phyloP scores from a whole-genome alignment of 2,113 vertebrate genomes.

The Python bivittatus region DNA sequence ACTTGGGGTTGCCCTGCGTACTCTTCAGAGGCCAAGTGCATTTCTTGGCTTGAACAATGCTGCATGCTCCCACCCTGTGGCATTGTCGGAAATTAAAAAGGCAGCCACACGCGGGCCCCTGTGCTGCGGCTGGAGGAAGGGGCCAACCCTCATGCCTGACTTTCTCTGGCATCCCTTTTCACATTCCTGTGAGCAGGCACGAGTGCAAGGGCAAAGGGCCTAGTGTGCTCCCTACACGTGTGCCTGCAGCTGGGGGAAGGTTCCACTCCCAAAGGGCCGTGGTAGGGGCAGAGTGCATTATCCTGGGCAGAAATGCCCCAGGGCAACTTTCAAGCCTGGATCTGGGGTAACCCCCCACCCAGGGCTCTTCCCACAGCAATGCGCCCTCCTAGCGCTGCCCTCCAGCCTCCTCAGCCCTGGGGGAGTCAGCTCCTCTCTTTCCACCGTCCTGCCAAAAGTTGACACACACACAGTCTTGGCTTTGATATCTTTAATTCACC shows the following conservation, averaged over 20 bases:
- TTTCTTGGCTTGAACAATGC: not conserved
- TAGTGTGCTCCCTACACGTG: too few species aligned
- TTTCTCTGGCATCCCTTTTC: too few species aligned
- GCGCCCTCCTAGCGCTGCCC: too few species aligned
- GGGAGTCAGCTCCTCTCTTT: not conserved
- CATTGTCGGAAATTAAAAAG: too few species aligned
- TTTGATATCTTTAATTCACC: conserved; percentile 24
- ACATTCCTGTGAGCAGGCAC: too few species aligned
- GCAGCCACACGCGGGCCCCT: too few species aligned
- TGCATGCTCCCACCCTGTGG: too few species aligned
- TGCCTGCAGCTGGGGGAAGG: not conserved
- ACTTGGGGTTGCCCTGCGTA: not conserved
- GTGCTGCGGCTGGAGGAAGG: too few species aligned
- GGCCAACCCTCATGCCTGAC: too few species aligned
- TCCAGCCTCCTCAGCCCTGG: not conserved
- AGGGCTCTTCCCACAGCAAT: not conserved
- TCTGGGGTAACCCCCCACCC: not conserved
- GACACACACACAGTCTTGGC: not conserved
- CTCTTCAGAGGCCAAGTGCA: not conserved
- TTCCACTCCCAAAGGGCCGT: not conserved
- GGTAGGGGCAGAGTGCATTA: too few species aligned
- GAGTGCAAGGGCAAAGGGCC: too few species aligned
- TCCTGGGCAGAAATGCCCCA: too few species aligned
- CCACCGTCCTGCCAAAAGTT: not conserved
- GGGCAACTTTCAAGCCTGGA: not conserved